A percentile compares a stretch with the other conserved stretches of the same genome.
Conservation (phyloP, 2,888 invertebrate species). For the Drosophila limbata region DNA sequence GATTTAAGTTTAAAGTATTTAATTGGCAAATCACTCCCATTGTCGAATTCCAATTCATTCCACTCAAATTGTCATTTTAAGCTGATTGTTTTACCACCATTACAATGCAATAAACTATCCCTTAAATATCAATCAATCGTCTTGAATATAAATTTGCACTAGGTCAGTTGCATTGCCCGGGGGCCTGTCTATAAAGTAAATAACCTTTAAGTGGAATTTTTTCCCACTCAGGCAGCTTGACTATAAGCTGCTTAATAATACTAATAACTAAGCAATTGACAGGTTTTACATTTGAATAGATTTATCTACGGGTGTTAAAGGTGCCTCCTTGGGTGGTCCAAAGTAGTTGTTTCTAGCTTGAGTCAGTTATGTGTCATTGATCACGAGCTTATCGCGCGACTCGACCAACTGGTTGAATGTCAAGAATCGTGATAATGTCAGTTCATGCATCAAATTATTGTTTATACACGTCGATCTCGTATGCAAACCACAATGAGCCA, state of each 20-base stretch:
- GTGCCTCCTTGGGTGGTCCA: constrained; percentile 16
- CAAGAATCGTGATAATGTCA: background rate
- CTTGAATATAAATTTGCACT: constrained; percentile 11
- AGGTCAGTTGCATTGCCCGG: constrained; percentile 44
- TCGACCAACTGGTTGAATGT: background rate
- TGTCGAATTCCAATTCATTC: constrained; percentile 1
- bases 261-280: constrained; percentile 47
- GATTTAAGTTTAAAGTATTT: constrained; percentile 30
- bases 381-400: constrained; percentile 27
- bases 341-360: background rate
- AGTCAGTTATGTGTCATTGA: constrained; percentile 8
- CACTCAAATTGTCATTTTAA: constrained; percentile 32
- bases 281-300: constrained; percentile 51
- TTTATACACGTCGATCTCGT: background rate
- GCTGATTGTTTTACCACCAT: constrained; percentile 18
- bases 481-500: background rate
- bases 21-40: constrained; percentile 8
- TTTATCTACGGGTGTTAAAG: constrained; percentile 22
- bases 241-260: constrained; percentile 29
- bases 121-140: constrained; percentile 4
- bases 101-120: constrained; percentile 42
- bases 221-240: constrained; percentile 44
- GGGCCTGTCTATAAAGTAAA: constrained; percentile 52
- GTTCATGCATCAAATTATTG: background rate
- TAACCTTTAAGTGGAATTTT: constrained; percentile 33